Base-by-base conservation (phyloP, 2,113 vertebrate species). In the Corapipo altera region DNA sequence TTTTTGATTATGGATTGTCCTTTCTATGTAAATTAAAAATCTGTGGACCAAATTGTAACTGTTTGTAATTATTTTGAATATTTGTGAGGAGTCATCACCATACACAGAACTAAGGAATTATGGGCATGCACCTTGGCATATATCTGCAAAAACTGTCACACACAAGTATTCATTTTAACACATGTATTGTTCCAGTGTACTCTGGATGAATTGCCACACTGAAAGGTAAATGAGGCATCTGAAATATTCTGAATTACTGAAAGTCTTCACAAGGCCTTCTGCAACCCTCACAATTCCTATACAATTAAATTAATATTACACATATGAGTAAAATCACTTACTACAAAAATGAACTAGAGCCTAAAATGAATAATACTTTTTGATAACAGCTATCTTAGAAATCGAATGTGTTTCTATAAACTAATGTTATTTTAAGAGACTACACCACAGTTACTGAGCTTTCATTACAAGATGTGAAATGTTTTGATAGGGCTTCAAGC, bases 401-500 rank as follows among this genome's bases (percentile, higher is more conserved):
- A 95, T 61, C 32, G 70, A 88, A 41, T 9, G 6, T 55, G 74
- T 87, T 91, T 83, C 41, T 62, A 66, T 51, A 75, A 95, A 78
- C 57, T 59, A 78, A 86, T 62, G 43, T 67, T 95, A 70, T 55
- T 74, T 32, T 5, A 55, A 86, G 90, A 93, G 57, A 92, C 61
- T 72, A 44, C 73, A 76, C 27, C 55, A 64, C 86, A 71, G 22
- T 88, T 51, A 18, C 43, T 77, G 70, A 91, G 88, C 78, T 89
- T 95, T 83, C 89, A 41, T 90, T 91, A 84, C 71, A 88, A 76
- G 46, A 85, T 73, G 65, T 75, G 94, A 89, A 94, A 88, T 62
- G 91, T 83, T 96, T 85, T 87, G 95, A 88, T 88, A 88, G 85
- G 84, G 75, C 71, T 93, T 73, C 90, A 85, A 70, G 71, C 51